These are phyloP conservation scores for Drosophila differens DNA, from an alignment of 2,888 invertebrate species.

Conservation along the genomic window DNA sequence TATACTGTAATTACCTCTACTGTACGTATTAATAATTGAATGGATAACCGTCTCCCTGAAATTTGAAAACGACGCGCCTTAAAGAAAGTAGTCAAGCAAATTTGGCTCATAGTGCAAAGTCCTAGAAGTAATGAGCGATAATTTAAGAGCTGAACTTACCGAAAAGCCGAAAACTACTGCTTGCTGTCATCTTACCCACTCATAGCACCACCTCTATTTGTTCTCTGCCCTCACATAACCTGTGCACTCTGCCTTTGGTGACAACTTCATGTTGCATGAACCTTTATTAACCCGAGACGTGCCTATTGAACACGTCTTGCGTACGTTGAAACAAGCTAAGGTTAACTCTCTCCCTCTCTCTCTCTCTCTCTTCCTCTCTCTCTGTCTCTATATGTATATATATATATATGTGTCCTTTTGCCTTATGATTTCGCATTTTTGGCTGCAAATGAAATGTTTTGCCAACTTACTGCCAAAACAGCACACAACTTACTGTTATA, in stretches of 20 bases:
- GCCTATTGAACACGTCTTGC: constrained; percentile 34
- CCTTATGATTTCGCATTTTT: constrained; percentile 70
- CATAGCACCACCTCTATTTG: background rate
- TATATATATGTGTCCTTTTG: background rate
- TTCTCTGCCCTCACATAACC: no score
- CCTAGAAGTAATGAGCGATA: constrained; percentile 16
- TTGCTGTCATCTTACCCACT: background rate
- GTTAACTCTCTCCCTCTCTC: background rate
- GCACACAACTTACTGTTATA: constrained; percentile 58
- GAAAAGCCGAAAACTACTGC: constrained; percentile 19
- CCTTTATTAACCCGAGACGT: constrained; percentile 34
- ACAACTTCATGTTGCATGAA: constrained; percentile 37
- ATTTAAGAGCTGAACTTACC: constrained; percentile 21
- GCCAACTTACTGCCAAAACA: constrained; percentile 78
- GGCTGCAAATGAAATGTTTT: constrained; percentile 74
- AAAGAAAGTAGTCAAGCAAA: background rate
- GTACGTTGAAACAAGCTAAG: background rate
- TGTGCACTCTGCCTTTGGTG: constrained; percentile 4
- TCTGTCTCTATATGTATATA: background rate
- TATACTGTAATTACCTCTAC: background rate
- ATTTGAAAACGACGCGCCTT: background rate
- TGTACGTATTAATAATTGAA: background rate
- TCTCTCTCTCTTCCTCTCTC: background rate
- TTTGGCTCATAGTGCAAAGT: constrained; percentile 11
- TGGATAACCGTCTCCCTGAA: background rate